Evolutionary conservation across 2,888 invertebrate species (phyloP).

Genomic region (Theristus sp.): DNA sequence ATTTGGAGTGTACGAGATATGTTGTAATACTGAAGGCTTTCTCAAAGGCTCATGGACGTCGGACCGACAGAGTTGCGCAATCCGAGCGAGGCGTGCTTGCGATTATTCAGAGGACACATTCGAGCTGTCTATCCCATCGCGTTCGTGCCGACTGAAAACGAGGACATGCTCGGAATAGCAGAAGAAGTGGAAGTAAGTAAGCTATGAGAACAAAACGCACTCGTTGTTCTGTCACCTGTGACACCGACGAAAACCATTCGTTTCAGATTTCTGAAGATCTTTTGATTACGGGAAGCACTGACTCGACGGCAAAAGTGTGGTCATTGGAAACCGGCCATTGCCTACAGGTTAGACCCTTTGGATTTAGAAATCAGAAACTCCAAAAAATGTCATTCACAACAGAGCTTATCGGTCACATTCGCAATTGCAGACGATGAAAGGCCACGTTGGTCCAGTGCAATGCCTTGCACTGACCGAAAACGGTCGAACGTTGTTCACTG

Average conservation of each 20-base stretch:
- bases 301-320: slow-evolving; percentile 36
- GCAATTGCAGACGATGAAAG: slow-evolving; percentile 11
- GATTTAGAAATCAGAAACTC: no score
- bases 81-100: slow-evolving; percentile 11
- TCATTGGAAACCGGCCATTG: not conserved
- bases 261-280: slow-evolving; percentile 32
- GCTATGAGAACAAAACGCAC: no score
- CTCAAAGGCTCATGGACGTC: slow-evolving; percentile 20
- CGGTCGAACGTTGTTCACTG: slow-evolving; percentile 34
- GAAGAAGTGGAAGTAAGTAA: not conserved
- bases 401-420: not conserved
- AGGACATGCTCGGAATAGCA: slow-evolving; percentile 11
- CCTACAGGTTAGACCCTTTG: not conserved
- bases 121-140: slow-evolving; percentile 36
- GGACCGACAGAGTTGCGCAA: slow-evolving; percentile 28
- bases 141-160: slow-evolving; percentile 35
- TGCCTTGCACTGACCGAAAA: slow-evolving; percentile 33
- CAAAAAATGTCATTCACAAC: not conserved
- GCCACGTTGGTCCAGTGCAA: slow-evolving; percentile 35
- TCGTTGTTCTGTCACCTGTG: no score
- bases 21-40: no score
- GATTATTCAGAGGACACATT: slow-evolving; percentile 9
- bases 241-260: no score
- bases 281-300: slow-evolving; percentile 36
- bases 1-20: no score